Conservation (phyloP, 2,888 invertebrate genomes). For the Melinopterus prodromus region DNA sequence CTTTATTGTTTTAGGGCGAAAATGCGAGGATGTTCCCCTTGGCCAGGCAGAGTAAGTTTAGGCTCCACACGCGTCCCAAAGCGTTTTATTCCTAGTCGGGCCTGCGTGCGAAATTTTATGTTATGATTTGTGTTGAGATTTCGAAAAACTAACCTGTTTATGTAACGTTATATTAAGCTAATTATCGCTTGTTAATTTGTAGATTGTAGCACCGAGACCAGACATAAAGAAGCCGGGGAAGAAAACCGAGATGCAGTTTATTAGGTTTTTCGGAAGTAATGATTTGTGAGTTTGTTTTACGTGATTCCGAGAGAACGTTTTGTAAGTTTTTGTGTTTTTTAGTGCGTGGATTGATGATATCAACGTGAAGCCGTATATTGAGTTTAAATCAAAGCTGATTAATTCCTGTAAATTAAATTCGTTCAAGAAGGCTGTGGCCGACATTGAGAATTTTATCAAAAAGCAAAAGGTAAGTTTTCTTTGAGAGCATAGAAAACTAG, state of each 20-base stretch:
- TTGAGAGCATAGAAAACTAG: too few relatives aligned
- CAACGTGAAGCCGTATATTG: constrained; percentile 83
- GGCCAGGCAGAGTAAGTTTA: constrained; percentile 94
- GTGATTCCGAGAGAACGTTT: background rate
- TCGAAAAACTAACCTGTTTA: constrained; percentile 37
- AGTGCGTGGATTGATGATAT: constrained; percentile 92
- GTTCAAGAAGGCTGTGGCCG: constrained; percentile 81
- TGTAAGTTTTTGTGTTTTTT: constrained; percentile 45
- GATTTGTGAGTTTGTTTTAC: constrained; percentile 83
- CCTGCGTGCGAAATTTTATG: constrained; percentile 48
- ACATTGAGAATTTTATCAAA: constrained; percentile 82
- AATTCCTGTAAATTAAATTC: constrained; percentile 77
- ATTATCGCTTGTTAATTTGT: constrained; percentile 47
- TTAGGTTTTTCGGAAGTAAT: constrained; percentile 92
- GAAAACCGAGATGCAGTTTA: constrained; percentile 82
- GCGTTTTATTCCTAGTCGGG: constrained; percentile 56
- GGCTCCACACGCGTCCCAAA: constrained; percentile 55
- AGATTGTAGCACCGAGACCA: constrained; percentile 84
- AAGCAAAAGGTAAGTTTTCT: constrained; percentile 67
- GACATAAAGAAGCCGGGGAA: constrained; percentile 79
- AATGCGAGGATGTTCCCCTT: constrained; percentile 97
- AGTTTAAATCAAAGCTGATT: constrained; percentile 79
- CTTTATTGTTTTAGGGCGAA: constrained; percentile 81
- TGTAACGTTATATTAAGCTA: background rate
- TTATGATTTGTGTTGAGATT: constrained; percentile 29